Evolutionary conservation across 2,113 vertebrate species (phyloP).

Genomic region (Myrmecobius fasciatus): DNA sequence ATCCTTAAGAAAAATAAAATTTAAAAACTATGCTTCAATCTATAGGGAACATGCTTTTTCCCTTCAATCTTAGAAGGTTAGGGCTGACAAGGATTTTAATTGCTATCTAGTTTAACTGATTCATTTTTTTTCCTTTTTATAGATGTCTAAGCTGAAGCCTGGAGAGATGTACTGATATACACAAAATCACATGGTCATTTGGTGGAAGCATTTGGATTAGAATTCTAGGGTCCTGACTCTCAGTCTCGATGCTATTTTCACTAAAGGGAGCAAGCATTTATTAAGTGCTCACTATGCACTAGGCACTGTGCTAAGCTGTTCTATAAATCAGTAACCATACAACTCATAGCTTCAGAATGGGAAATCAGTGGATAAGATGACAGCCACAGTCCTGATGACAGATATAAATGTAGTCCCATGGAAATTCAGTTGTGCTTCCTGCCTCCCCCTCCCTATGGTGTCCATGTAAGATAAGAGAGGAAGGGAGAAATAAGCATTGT

Average conservation of each 20-base stretch:
- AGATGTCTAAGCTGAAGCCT: not conserved
- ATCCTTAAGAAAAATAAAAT: too few species aligned
- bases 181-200: not conserved
- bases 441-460: not conserved
- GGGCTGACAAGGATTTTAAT: not conserved
- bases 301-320: not conserved
- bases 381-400: not conserved
- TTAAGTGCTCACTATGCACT: not conserved
- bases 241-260: not conserved
- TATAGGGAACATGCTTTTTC: not conserved
- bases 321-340: not conserved
- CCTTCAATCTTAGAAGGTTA: not conserved
- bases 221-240: not conserved
- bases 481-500: not conserved
- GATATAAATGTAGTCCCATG: not conserved
- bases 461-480: not conserved
- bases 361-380: not conserved
- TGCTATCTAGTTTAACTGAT: not conserved
- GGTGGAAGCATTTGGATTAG: not conserved
- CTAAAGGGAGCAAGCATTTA: not conserved
- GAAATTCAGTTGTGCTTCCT: not conserved
- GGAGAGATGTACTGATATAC: not conserved
- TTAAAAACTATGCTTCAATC: too few species aligned
- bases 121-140: not conserved
- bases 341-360: not conserved